phyloP scores from a whole-genome alignment of 2,113 vertebrate genomes.

The Heloderma charlesbogerti region DNA sequence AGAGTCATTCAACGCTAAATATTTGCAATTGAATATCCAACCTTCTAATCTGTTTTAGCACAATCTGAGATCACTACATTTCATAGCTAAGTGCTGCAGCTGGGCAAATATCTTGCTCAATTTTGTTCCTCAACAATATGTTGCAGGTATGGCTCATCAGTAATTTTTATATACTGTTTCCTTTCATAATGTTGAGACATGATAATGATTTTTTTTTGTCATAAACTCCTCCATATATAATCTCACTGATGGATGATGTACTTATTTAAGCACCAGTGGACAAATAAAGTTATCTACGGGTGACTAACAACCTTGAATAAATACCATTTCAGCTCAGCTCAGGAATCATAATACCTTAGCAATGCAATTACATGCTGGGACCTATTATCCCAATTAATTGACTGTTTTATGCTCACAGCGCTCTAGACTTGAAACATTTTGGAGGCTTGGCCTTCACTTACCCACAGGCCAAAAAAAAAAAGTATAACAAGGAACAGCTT shows the following conservation, averaged over 20 bases:
- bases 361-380: conserved; percentile 88
- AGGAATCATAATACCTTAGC: conserved; percentile 82
- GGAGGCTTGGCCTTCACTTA: conserved; percentile 76
- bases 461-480: conserved; percentile 75
- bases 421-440: conserved; percentile 81
- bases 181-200: conserved; percentile 78
- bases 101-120: neutral
- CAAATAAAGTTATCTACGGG: conserved; percentile 88
- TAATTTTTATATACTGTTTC: conserved; percentile 81
- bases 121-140: conserved; percentile 49
- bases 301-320: conserved; percentile 89
- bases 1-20: neutral
- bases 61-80: neutral
- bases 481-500: conserved; percentile 78
- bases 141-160: conserved; percentile 73
- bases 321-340: conserved; percentile 79
- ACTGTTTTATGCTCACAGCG: conserved; percentile 87
- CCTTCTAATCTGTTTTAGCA: neutral
- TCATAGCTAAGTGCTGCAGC: neutral
- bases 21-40: neutral
- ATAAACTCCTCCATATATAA: conserved; percentile 81
- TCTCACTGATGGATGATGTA: conserved; percentile 76
- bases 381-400: conserved; percentile 91
- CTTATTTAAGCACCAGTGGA: conserved; percentile 83
- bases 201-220: conserved; percentile 81